A percentile compares a stretch with the other conserved stretches of the same genome.
Evolutionary conservation across 2,797 vertebrate species (phyloP).

Genomic region (Orientallactaga sibirica): DNA sequence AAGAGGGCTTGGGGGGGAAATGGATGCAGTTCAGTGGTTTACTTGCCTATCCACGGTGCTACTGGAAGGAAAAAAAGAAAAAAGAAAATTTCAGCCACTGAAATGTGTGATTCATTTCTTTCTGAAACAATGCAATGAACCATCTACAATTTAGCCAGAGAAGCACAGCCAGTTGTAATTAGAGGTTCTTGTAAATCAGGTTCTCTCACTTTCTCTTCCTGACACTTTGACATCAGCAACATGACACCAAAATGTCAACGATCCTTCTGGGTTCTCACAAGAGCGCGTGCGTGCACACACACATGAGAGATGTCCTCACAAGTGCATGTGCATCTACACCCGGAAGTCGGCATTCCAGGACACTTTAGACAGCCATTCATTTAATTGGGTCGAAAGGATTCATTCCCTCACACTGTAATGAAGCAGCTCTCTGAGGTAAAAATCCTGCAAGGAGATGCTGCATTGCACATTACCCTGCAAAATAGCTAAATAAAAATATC

Average conservation of each 20-base stretch:
- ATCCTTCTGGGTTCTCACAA: conserved; percentile 26
- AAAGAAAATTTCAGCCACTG: conserved; percentile 24
- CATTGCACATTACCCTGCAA: conserved; percentile 68
- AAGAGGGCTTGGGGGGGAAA: too few relatives aligned
- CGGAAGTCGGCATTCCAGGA: background rate
- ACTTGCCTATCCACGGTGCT: background rate
- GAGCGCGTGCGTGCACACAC: background rate
- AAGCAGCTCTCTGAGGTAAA: too few relatives aligned
- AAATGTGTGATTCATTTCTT: conserved; percentile 56
- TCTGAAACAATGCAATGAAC: conserved; percentile 33
- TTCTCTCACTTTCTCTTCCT: background rate
- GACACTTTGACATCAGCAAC: background rate
- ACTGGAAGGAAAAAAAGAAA: background rate
- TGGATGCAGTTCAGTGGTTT: background rate
- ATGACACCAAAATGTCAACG: background rate
- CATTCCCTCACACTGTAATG: background rate
- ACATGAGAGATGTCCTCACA: background rate
- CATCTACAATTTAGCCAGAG: background rate
- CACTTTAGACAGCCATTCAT: background rate
- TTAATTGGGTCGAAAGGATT: background rate
- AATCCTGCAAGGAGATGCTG: background rate
- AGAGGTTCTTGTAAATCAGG: conserved; percentile 8
- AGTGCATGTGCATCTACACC: conserved; percentile 28
- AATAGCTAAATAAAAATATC: conserved; percentile 78
- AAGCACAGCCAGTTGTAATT: conserved; percentile 23